Evolutionary conservation across 2,888 invertebrate genomes (phyloP), one percentile per base, ranked within the genome.

Genomic region (Glyphotaelius pellucidus): DNA sequence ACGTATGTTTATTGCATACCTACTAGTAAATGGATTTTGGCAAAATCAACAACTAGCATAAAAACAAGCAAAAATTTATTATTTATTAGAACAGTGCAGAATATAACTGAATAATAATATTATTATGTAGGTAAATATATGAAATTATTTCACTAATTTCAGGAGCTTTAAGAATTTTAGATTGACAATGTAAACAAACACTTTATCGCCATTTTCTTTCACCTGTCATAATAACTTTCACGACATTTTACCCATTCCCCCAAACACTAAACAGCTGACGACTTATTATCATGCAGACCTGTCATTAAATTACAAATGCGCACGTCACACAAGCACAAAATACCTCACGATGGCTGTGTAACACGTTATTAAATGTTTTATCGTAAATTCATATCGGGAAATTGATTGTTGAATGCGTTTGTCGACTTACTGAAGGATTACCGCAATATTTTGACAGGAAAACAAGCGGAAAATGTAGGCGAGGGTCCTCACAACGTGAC

Each of bases 381-480:
- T 31, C 19, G 81, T 81, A 81, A 31, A 81, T 32, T 15, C 5
- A 81, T 2, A 81, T 19, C 31, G 81, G 31, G 14, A 19, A 32
- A 81, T 32, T 32, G 19, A 19, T 31, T 81, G 14, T 32, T 7
- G 2, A 31, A 32, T 4, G 15, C 15, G 32, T 32, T 15, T 31
- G 15, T 32, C 32, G 86, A 90, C 91, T 92, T 92, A 92, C 91
- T 67, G 80, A 47, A 88, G 88, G 89, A 90, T 83, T 80, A 19
- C 80, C 67, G 91, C 89, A 84, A 92, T 84, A 85, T 86, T 90
- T 90, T 91, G 90, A 92, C 89, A 92, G 83, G 38, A 89, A 86
- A 84, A 67, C n/a, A 87, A 80, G 81, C 32, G 80, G 85, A 91
- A 89, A 89, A 91, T 85, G 85, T 87, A 83, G 12, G 87, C 87